Evolutionary conservation across 2,797 vertebrate species (phyloP), one percentile per base, ranked within the genome.

Genomic region (Rhodeus uyekii): DNA sequence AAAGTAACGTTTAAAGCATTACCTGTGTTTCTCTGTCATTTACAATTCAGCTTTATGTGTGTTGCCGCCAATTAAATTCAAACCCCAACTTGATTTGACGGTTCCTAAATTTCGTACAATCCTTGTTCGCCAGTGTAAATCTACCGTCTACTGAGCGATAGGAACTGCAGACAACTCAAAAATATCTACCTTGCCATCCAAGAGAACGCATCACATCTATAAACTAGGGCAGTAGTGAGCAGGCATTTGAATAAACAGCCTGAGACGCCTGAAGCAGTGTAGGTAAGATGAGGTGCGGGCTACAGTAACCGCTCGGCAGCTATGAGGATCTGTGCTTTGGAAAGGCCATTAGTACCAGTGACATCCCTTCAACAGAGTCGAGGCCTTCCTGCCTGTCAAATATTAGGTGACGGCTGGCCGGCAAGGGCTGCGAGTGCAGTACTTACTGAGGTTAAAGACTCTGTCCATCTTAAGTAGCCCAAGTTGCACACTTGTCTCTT

Each of bases 381-480:
- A 83, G 84, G 84, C 86, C 83, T 81, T 87, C 84, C 80, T 72
- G 82, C 82, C 88, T 91, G 90, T 92, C 90, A 93, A 87, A 90
- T 85, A 89, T 89, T 60, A 80, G 85, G 89, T 84, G 88, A 90
- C 24, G 75, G 80, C 80, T 83, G 85, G 74, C 50, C n/a, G n/a
- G 87, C 86, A 64, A 78, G 77, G 87, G 82, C 83, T 83, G 87
- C 72, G 85, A 86, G 86, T 58, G 84, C 84, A 87, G 89, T 88
- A 92, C 90, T 92, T 92, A 91, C 84, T 88, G 84, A 89, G 91
- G 92, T 94, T 93, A 94, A 94, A 93, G 88, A 93, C 88, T 68
- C 88, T 90, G 90, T 91, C 91, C 82, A 87, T 92, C 90, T 92
- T 81, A 87, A 88, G 86, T 60, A 87, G 86, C 88, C 91, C 64